Base-by-base conservation (phyloP, 2,113 vertebrate genomes). In the Patagioenas fasciata region DNA sequence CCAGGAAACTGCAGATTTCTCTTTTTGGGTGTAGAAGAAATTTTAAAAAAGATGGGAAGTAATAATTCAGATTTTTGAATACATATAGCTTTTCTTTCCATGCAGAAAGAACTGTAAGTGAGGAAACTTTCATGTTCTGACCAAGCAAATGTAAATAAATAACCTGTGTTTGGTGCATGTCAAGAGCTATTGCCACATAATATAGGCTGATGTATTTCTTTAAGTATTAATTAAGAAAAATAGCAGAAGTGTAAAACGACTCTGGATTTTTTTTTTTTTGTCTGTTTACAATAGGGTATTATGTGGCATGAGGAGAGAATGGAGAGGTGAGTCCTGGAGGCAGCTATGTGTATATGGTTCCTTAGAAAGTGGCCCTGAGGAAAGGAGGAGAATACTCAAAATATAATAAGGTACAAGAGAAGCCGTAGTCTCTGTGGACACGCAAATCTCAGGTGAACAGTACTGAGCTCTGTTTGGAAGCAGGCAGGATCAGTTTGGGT, bases 201-300 rank as follows among this genome's bases (percentile, higher is more conserved):
- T 16, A 14, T 9, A 5, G 17, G 19, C 36, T 62, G n/a, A 73
- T 80, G 11, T 60, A 19, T 79, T 23, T 80, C 17, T 44, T 71
- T 11, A 66, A 3, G 3, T 57, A 29, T 1, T 2, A 48, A 65
- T 0, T 1, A 44, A 81, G 17, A 50, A 69, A 65, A 83, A 28
- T 10, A 65, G 31, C 16, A 34, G 57, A 50, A 56, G 16, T 74
- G 28, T 34, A 61, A 69, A 80, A 32, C 0, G 1, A 11, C 21
- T 21, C 0, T 40, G 4, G 14, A 5, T 10, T 54, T 29, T 71
- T 51, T 64, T 47, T 36, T 24, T 32, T 15, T 38, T 8, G n/a
- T 4, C 0, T 2, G 3, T 50, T 87, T 53, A 2, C 5, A 28
- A 0, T 57, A 32, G 10, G 4, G 2, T 73, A 5, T 66, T 60